phyloP scores from a whole-genome alignment of 2,797 vertebrate species.

The Lithobates pipiens region DNA sequence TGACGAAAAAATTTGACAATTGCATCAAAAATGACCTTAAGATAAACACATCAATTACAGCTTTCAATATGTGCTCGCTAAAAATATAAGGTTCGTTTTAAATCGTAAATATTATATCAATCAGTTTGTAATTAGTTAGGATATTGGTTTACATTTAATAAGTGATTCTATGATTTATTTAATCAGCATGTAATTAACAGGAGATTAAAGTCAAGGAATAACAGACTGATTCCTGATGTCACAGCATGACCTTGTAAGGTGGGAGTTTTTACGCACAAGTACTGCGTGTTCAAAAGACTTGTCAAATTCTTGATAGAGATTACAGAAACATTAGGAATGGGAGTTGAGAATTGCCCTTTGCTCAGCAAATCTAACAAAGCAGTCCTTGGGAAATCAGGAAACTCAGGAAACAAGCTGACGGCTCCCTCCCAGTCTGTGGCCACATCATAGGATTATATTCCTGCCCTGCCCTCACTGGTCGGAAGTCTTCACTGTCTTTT shows the following conservation, averaged over 20 bases:
- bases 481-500: background rate
- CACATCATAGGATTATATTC: conserved; percentile 18
- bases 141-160: background rate
- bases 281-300: background rate
- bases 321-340: background rate
- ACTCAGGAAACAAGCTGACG: conserved; percentile 28
- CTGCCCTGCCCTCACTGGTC: background rate
- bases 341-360: background rate
- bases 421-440: conserved; percentile 20
- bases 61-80: no score
- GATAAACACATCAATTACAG: no score
- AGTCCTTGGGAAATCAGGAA: conserved; percentile 50
- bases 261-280: conserved; percentile 8
- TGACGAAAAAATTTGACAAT: no score
- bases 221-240: background rate
- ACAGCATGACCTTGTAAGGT: background rate
- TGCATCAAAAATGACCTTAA: no score
- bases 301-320: conserved; percentile 10
- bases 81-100: no score
- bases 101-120: no score
- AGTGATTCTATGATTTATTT: background rate
- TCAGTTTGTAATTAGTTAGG: background rate
- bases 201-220: background rate
- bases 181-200: background rate
- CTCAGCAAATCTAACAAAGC: conserved; percentile 31